These are phyloP conservation scores for Morone chrysops DNA, from an alignment of 2,113 vertebrate species.

Conservation along the genomic window DNA sequence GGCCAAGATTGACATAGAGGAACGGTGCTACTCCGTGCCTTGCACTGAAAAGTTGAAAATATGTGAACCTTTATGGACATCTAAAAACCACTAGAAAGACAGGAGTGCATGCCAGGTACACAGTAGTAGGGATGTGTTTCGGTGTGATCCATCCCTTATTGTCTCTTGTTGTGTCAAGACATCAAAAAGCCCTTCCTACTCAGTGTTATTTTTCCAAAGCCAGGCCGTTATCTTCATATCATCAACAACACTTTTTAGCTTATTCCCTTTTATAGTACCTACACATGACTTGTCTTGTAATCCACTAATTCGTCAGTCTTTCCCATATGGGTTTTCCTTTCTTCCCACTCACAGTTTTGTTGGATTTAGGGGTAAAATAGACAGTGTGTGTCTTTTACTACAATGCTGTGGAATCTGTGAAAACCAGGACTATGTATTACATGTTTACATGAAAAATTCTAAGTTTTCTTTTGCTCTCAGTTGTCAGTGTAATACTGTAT, in stretches of 20 bases:
- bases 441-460: too few relatives aligned
- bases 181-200: not conserved
- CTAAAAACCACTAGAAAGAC: too few relatives aligned
- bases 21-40: too few relatives aligned
- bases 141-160: too few relatives aligned
- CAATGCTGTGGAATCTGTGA: not conserved
- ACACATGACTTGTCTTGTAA: not conserved
- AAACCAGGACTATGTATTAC: not conserved
- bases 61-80: too few relatives aligned
- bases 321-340: not conserved
- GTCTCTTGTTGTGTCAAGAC: not conserved
- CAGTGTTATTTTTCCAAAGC: not conserved
- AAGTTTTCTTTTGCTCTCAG: too few relatives aligned
- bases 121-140: too few relatives aligned
- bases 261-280: not conserved
- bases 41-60: too few relatives aligned
- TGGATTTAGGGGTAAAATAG: not conserved
- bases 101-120: too few relatives aligned
- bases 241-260: not conserved
- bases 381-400: not conserved
- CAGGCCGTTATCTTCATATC: not conserved
- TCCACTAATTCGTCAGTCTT: not conserved
- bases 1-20: too few relatives aligned
- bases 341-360: not conserved
- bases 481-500: not conserved